phyloP scores from a whole-genome alignment of 2,888 invertebrate species.

The Oligia latruncula region DNA sequence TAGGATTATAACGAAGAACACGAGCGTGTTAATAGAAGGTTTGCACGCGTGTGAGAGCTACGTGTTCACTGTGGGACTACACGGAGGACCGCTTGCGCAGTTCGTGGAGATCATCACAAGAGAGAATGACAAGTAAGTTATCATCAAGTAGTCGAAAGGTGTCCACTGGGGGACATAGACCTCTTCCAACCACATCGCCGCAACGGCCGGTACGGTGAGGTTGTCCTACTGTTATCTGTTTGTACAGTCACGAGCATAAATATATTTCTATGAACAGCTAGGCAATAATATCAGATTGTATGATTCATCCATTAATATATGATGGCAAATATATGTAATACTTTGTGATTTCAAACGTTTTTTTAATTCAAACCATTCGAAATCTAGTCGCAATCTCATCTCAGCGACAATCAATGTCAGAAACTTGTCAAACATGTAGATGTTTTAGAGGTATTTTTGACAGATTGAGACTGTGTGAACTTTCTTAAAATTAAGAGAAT shows the following conservation, averaged over 20 bases:
- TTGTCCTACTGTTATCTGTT: background rate
- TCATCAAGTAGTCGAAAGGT: background rate
- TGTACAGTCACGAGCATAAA: background rate
- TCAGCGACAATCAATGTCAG: no score
- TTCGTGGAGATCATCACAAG: conserved; percentile 90
- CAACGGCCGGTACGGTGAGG: background rate
- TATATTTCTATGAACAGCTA: no score
- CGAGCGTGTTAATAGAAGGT: conserved; percentile 89
- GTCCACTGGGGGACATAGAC: background rate
- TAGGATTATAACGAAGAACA: conserved; percentile 80
- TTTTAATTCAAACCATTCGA: no score
- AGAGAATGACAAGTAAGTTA: conserved; percentile 88
- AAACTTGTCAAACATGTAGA: no score
- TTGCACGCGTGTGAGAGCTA: conserved; percentile 94
- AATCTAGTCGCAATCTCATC: no score
- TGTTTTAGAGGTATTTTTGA: no score
- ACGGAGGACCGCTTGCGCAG: conserved; percentile 91
- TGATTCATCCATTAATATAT: no score
- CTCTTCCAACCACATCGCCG: background rate
- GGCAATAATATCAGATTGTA: no score
- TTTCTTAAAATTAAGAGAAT: no score
- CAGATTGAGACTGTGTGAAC: no score
- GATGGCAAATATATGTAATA: no score
- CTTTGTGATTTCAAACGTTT: no score
- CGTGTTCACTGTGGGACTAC: conserved; percentile 92